phyloP scores from a whole-genome alignment of 1,140 invertebrate species.

The Hyles euphorbiae region DNA sequence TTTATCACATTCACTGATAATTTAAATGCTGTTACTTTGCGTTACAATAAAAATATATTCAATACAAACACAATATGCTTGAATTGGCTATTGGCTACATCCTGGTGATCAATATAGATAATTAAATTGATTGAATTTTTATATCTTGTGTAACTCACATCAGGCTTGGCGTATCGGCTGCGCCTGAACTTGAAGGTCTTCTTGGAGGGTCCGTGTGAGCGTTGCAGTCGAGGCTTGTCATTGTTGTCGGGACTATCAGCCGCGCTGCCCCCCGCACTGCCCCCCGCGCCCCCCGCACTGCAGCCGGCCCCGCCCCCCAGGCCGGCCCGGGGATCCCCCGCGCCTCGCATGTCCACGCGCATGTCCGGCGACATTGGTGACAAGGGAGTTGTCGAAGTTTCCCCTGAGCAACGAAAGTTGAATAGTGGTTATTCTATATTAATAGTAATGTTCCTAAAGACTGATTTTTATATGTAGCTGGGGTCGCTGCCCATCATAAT shows the following conservation, averaged over 20 bases:
- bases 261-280: conserved; percentile 12
- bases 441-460: too few species aligned
- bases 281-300: conserved; percentile 5
- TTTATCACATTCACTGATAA: too few species aligned
- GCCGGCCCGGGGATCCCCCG: conserved; percentile 9
- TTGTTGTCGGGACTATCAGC: conserved; percentile 33
- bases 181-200: conserved; percentile 93
- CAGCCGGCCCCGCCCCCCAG: conserved; percentile 6
- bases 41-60: too few species aligned
- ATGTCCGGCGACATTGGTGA: conserved; percentile 80
- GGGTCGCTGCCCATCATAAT: too few species aligned
- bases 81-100: too few species aligned
- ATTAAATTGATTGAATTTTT: too few species aligned
- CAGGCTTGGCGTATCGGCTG: conserved; percentile 78
- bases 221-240: conserved; percentile 88
- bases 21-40: too few species aligned
- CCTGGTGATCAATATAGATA: too few species aligned
- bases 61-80: too few species aligned
- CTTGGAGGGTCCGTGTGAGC: conserved; percentile 94
- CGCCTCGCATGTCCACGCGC: conserved; percentile 38
- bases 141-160: conserved; percentile 29
- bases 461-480: too few species aligned
- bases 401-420: conserved; percentile 69
- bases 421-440: neutral
- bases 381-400: conserved; percentile 83